These are phyloP conservation scores for Hyperopisus bebe DNA, from an alignment of 2,113 vertebrate species.

Conservation along the genomic window DNA sequence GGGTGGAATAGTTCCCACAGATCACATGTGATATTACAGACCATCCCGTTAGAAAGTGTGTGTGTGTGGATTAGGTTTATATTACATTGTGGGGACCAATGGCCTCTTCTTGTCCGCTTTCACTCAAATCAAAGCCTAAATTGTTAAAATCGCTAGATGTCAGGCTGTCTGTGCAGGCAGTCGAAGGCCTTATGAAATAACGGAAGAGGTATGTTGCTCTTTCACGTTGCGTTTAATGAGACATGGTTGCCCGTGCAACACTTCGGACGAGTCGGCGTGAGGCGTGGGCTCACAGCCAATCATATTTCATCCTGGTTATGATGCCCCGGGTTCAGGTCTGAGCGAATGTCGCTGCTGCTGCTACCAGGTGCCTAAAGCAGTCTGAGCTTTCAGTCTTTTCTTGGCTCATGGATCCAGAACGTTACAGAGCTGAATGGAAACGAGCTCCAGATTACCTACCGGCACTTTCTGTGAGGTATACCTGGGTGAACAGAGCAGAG, in stretches of 20 bases:
- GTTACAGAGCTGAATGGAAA: neutral
- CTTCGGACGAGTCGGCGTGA: neutral
- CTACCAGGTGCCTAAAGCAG: neutral
- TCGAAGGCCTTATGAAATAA: constrained; percentile 30
- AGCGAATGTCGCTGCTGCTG: neutral
- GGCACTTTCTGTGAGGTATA: neutral
- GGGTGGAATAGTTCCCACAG: constrained; percentile 57
- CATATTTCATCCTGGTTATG: neutral
- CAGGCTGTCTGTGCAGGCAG: constrained; percentile 6
- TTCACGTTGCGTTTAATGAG: neutral
- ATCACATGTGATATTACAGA: constrained; percentile 38
- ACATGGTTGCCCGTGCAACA: neutral
- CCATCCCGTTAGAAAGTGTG: neutral
- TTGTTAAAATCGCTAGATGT: constrained; percentile 22
- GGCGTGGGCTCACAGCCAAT: neutral
- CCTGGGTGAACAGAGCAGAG: neutral
- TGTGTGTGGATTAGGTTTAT: neutral
- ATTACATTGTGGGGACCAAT: neutral
- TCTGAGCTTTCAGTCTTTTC: neutral
- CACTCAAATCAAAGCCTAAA: constrained; percentile 7
- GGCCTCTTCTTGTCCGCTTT: neutral
- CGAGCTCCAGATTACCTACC: neutral
- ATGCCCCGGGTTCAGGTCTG: neutral
- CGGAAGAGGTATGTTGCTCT: constrained; percentile 36
- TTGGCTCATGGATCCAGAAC: neutral